Base-by-base conservation (phyloP, 2,113 vertebrate genomes). In the Ophthalmolycus amberensis region DNA sequence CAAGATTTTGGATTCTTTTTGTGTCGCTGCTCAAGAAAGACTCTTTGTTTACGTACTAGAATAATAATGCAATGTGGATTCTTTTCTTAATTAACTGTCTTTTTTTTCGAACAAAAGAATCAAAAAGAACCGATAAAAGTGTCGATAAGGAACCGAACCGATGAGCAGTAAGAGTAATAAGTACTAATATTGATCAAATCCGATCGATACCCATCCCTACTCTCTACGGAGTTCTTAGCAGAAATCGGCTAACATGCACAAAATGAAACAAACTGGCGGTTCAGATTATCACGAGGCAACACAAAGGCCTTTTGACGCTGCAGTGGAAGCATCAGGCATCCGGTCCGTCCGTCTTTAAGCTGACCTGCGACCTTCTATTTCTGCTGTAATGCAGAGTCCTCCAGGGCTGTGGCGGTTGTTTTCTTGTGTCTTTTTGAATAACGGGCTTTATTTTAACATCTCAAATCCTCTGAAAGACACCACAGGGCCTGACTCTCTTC, bases 301-400 rank as follows among this genome's bases (percentile, higher is more conserved):
- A 81, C 40, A 75, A 44, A 82, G 67, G 37, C 58, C 29, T 60
- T 22, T 8, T 75, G 62, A 74, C 62, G 66, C 46, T 75, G 67
- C 85, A 82, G 20, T 58, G 11, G 50, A 77, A 48, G 79, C 82
- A 71, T 87, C 80, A 87, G 68, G 27, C 58, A 6, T 46, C 16
- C 15, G 12, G 44, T 46, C 44, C 12, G 56, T 74, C 48, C 22
- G 59, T 64, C 22, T 69, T 74, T 54, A 70, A 59, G 64, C 52
- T 79, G 29, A 46, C 82, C 38, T 54, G 0, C 44, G 59, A 40
- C 32, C 66, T 76, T 32, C 34, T 52, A 60, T 82, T 77, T 77
- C 22, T 71, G 12, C 72, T 46, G 25, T 15, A 20, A 56, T 52
- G 46, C 63, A 48, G 74, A 27, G 67, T 77, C 79, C 83, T 75